phyloP scores from a whole-genome alignment of 1,140 invertebrate species.

The Anoplophora glabripennis region DNA sequence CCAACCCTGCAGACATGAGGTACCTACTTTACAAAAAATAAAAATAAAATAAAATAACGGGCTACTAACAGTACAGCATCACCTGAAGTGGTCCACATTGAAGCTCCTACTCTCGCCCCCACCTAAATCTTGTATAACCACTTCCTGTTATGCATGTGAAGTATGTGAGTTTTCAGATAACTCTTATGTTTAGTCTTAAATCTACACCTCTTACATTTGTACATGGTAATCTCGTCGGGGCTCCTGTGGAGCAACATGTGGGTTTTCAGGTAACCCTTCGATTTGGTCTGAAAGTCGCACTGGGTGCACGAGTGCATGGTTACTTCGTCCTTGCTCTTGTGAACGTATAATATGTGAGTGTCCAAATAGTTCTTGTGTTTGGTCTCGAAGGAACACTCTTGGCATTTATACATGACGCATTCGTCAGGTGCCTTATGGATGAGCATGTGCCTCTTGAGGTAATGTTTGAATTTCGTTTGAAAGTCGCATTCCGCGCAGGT shows the following conservation, averaged over 20 bases:
- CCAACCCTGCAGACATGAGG: too few species aligned
- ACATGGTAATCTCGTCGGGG: conserved; percentile 7
- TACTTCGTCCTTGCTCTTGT: conserved; percentile 16
- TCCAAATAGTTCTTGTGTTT: neutral
- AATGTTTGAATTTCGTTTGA: conserved; percentile 11
- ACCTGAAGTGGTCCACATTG: too few species aligned
- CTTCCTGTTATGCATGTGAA: conserved; percentile 19
- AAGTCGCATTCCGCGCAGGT: conserved; percentile 4
- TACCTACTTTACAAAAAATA: too few species aligned
- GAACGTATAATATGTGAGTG: conserved; percentile 3
- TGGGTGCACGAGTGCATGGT: conserved; percentile 11
- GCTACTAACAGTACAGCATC: too few species aligned
- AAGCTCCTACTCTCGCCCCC: neutral
- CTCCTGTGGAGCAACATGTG: conserved; percentile 19
- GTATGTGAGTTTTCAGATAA: conserved; percentile 17
- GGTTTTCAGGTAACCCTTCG: conserved; percentile 18
- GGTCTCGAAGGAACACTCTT: conserved; percentile 16
- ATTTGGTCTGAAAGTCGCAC: conserved; percentile 21
- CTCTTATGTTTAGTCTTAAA: conserved; percentile 20
- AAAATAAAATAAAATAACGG: too few species aligned
- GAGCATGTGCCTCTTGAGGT: conserved; percentile 5
- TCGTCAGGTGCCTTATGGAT: conserved; percentile 12
- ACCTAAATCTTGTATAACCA: neutral
- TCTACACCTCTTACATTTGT: conserved; percentile 14
- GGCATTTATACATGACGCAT: conserved; percentile 16